Percentiles rank a stretch among this genome's conserved stretches.
These are phyloP conservation scores for Otolemur garnettii DNA, from an alignment of 2,113 vertebrate genomes.

Conservation along the genomic window DNA sequence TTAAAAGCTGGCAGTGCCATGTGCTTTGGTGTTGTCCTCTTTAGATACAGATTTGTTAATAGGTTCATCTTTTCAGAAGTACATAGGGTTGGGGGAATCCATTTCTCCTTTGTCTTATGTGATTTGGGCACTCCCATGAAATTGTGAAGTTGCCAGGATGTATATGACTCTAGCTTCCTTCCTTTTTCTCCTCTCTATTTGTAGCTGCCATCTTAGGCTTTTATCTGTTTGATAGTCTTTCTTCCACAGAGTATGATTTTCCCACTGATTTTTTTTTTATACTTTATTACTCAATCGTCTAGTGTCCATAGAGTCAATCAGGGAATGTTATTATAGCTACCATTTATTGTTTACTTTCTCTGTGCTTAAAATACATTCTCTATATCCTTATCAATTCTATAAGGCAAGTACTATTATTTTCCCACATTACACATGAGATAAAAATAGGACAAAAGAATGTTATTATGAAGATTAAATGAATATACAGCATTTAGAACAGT, in stretches of 20 bases:
- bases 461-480: neutral
- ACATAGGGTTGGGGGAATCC: neutral
- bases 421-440: neutral
- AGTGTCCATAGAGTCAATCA: neutral
- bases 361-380: conserved; percentile 28
- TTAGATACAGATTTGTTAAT: neutral
- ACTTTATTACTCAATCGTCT: neutral
- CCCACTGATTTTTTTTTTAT: neutral
- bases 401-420: conserved; percentile 2
- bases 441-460: neutral
- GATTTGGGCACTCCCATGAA: neutral
- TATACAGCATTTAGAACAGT: neutral
- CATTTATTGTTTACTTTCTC: neutral
- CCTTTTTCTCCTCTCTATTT: neutral
- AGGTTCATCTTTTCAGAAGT: neutral
- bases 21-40: neutral
- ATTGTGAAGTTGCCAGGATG: neutral
- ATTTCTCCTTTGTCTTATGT: neutral
- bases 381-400: neutral
- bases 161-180: neutral
- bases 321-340: neutral
- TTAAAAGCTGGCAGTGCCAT: neutral
- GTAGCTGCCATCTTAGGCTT: neutral
- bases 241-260: neutral
- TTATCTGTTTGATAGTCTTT: neutral